These are phyloP conservation scores for Stenolophus ochropezus DNA, from an alignment of 2,888 invertebrate genomes.

Conservation along the genomic window DNA sequence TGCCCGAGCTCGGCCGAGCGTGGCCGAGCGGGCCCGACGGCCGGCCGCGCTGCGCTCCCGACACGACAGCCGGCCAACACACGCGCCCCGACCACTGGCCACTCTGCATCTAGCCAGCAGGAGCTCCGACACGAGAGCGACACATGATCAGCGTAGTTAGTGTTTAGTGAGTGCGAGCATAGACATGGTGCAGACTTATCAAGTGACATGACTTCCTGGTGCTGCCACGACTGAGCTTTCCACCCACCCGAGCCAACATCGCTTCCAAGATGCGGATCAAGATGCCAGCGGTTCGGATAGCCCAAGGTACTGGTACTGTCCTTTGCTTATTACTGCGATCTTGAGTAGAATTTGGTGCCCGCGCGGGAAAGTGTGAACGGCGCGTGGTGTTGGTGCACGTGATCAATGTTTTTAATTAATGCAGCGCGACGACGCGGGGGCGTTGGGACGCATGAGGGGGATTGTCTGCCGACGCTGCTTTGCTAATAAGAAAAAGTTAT, in stretches of 20 bases:
- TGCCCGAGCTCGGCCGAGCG: slow-evolving; percentile 66
- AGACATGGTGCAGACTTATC: slow-evolving; percentile 42
- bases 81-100: slow-evolving; percentile 73
- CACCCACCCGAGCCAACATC: not conserved
- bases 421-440: slow-evolving; percentile 66
- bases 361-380: slow-evolving; percentile 56
- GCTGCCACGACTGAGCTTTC: not conserved
- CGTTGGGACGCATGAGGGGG: slow-evolving; percentile 67
- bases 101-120: slow-evolving; percentile 68
- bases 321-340: slow-evolving; percentile 5
- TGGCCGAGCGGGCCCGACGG: slow-evolving; percentile 66
- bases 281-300: slow-evolving; percentile 97
- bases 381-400: slow-evolving; percentile 65
- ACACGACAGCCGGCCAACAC: slow-evolving; percentile 66
- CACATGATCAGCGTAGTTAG: slow-evolving; percentile 1
- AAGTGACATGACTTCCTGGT: slow-evolving; percentile 53
- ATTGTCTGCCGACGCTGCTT: slow-evolving; percentile 73
- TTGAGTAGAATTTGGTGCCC: too few relatives aligned
- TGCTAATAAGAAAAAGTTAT: slow-evolving; percentile 72
- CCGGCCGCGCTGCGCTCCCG: slow-evolving; percentile 41
- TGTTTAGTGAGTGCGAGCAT: slow-evolving; percentile 35
- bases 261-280: slow-evolving; percentile 93
- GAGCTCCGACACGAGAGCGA: not conserved
- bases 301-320: slow-evolving; percentile 85
- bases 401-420: slow-evolving; percentile 69